Evolutionary conservation across 2,113 vertebrate species (phyloP).

Genomic region (Gallinago paraguaiae): DNA sequence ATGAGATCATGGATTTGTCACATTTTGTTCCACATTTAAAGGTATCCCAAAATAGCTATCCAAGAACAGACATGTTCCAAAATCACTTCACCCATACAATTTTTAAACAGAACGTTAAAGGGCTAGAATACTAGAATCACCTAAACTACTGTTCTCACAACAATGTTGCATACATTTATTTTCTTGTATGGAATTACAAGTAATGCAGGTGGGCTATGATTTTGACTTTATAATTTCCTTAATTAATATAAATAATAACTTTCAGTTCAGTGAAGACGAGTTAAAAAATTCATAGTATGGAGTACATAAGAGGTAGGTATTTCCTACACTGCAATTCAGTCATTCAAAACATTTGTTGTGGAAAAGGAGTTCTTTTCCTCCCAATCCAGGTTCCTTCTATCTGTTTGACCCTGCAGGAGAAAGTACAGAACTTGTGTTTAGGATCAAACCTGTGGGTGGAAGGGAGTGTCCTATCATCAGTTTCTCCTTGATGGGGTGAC

Average conservation of each 20-base stretch:
- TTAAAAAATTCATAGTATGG: fast-evolving
- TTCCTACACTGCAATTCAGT: not conserved
- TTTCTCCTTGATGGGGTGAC: not conserved
- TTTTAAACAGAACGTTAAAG: not conserved
- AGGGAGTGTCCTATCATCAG: not conserved
- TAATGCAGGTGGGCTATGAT: not conserved
- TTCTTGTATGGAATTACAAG: not conserved
- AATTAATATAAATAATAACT: not conserved
- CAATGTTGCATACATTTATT: not conserved
- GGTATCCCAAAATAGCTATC: not conserved
- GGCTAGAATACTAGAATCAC: fast-evolving
- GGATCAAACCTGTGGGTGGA: not conserved
- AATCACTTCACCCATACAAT: not conserved
- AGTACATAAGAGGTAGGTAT: not conserved
- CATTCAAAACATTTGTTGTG: not conserved
- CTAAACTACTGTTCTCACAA: not conserved
- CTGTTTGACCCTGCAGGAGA: not conserved
- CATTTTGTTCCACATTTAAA: not conserved
- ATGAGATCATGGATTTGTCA: not conserved
- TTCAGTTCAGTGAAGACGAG: not conserved
- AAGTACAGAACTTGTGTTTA: not conserved
- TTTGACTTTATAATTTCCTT: not conserved
- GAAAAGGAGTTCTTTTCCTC: not conserved
- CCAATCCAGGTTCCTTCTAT: not conserved
- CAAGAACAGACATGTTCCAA: not conserved